phyloP scores from a whole-genome alignment of 2,888 invertebrate genomes.

The Morpho achilles region DNA sequence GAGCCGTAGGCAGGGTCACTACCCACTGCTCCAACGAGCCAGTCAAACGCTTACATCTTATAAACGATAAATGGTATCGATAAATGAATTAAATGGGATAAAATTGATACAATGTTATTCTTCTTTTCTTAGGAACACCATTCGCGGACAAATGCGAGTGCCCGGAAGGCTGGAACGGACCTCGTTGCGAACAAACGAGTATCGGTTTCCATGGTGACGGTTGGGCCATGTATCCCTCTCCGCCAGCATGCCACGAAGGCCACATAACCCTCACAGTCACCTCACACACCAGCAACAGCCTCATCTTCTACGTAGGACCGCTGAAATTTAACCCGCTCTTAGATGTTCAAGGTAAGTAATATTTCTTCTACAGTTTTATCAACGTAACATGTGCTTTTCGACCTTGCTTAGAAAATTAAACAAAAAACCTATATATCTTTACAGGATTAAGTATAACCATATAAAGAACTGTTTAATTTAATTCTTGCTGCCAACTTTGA shows the following conservation, averaged over 20 bases:
- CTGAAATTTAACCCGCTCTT: conserved; percentile 81
- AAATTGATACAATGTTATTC: background rate
- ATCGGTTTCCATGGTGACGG: conserved; percentile 94
- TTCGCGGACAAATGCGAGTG: conserved; percentile 88
- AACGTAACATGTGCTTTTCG: background rate
- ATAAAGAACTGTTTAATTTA: too few species aligned
- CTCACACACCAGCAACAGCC: conserved; percentile 86
- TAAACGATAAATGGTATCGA: background rate
- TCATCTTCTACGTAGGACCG: conserved; percentile 96
- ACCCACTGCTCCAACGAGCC: too few species aligned
- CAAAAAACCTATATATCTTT: too few species aligned
- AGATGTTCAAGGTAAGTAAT: conserved; percentile 80
- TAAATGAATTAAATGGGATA: too few species aligned
- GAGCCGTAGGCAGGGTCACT: too few species aligned
- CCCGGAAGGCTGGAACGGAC: conserved; percentile 87
- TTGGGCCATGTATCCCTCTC: conserved; percentile 94
- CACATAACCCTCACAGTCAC: conserved; percentile 89
- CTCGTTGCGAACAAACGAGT: conserved; percentile 92
- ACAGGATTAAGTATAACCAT: too few species aligned
- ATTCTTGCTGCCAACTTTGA: too few species aligned
- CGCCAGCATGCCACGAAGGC: conserved; percentile 91
- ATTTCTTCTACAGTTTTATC: background rate
- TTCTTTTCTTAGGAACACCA: conserved; percentile 59
- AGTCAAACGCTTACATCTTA: too few species aligned
- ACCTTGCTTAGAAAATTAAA: too few species aligned